Evolutionary conservation across 2,797 vertebrate species (phyloP).

Genomic region (Poeciliopsis paucimaculata): DNA sequence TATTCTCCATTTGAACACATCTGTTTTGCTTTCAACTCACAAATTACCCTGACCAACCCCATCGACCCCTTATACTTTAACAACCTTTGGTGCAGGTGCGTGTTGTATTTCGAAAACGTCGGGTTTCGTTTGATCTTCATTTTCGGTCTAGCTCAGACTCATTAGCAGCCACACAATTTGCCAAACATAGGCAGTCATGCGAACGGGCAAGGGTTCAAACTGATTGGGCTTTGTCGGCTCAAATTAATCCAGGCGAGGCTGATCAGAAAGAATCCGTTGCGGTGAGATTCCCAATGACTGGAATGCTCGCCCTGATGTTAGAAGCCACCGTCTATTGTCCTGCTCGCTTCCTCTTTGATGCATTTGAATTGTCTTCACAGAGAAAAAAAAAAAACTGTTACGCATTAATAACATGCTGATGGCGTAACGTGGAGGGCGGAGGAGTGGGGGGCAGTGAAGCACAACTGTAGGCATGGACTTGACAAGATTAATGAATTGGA

Average conservation of each 20-base stretch:
- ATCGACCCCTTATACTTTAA: not conserved
- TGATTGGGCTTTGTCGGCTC: conserved; percentile 84
- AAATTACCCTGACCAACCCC: not conserved
- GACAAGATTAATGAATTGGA: conserved; percentile 37
- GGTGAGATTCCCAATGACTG: conserved; percentile 62
- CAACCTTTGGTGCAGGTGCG: not conserved
- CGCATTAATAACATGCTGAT: conserved; percentile 32
- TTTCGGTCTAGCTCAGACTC: conserved; percentile 67
- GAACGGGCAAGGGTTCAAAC: conserved; percentile 75
- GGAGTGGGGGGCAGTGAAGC: not conserved
- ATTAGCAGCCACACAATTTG: conserved; percentile 84
- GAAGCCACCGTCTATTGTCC: conserved; percentile 34
- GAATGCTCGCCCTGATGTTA: conserved; percentile 59
- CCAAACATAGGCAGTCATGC: conserved; percentile 79
- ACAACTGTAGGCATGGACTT: conserved; percentile 22
- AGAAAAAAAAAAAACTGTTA: conserved; percentile 8
- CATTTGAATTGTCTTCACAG: conserved; percentile 32
- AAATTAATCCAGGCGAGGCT: conserved; percentile 80
- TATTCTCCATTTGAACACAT: not conserved
- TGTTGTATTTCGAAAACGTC: conserved; percentile 6
- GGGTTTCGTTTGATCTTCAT: conserved; percentile 46
- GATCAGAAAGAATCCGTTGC: conserved; percentile 67
- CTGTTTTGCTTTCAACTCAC: not conserved
- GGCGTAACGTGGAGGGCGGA: conserved; percentile 6
- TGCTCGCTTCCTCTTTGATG: conserved; percentile 21